Percentiles rank a stretch among this genome's conserved stretches.
Evolutionary conservation across 2,888 invertebrate species (phyloP).

Genomic region (Zaprionus lineosus): DNA sequence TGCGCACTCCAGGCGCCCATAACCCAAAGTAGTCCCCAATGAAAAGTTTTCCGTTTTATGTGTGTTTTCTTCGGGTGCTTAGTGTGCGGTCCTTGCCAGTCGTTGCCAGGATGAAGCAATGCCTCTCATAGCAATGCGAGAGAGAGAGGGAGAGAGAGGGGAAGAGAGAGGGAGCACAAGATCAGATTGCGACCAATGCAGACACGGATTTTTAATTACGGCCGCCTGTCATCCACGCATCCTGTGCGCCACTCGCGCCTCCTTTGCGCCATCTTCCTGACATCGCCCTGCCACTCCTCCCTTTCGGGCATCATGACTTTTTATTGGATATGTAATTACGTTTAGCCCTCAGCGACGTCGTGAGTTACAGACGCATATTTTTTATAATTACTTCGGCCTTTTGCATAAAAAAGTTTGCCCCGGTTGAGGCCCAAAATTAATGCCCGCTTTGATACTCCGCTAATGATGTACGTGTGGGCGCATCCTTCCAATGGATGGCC

Average conservation of each 20-base stretch:
- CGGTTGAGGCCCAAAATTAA: slow-evolving; percentile 36
- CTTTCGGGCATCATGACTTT: slow-evolving; percentile 54
- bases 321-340: slow-evolving; percentile 76
- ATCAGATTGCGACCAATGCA: not conserved
- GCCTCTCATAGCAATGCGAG: too few relatives aligned
- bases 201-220: not conserved
- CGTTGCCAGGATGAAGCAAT: too few relatives aligned
- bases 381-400: slow-evolving; percentile 64
- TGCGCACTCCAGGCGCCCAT: slow-evolving; percentile 69
- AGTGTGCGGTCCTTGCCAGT: slow-evolving; percentile 14
- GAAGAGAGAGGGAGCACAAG: too few relatives aligned
- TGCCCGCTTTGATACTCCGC: slow-evolving; percentile 48
- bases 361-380: slow-evolving; percentile 60
- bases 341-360: slow-evolving; percentile 37
- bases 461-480: slow-evolving; percentile 61
- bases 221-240: not conserved
- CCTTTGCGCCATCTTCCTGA: slow-evolving; percentile 8
- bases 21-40: slow-evolving; percentile 69
- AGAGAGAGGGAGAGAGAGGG: too few relatives aligned
- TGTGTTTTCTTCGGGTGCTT: slow-evolving; percentile 23
- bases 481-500: slow-evolving; percentile 51
- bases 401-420: slow-evolving; percentile 10
- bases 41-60: slow-evolving; percentile 66
- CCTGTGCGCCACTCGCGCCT: slow-evolving; percentile 12
- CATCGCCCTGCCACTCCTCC: slow-evolving; percentile 27